phyloP scores from a whole-genome alignment of 2,888 invertebrate species.

The Notodonta ziczac region DNA sequence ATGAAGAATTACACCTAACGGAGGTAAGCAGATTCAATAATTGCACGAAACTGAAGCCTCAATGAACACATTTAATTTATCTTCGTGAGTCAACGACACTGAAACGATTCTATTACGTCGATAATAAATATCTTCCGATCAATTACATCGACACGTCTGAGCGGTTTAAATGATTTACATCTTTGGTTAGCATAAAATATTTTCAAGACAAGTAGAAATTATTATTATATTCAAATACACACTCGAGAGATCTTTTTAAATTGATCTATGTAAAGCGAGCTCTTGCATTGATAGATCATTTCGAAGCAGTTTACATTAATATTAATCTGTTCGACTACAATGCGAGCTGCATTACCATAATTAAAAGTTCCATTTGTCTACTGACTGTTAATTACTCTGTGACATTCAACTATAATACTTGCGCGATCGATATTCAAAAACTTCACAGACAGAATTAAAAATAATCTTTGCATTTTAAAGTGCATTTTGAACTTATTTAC shows the following conservation, averaged over 20 bases:
- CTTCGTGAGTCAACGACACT: not conserved
- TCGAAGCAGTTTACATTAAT: not conserved
- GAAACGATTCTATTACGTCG: not conserved
- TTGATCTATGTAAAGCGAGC: not conserved
- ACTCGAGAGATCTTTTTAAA: not conserved
- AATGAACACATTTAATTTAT: not conserved
- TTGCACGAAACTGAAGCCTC: too few relatives aligned
- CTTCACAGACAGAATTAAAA: not conserved
- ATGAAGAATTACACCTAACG: not conserved
- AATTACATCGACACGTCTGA: not conserved
- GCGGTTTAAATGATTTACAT: not conserved
- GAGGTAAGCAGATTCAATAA: not conserved
- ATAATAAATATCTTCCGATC: constrained; percentile 3
- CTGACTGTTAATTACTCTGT: not conserved
- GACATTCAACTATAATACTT: not conserved
- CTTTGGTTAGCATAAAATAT: not conserved
- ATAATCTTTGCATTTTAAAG: constrained; percentile 17
- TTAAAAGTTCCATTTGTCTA: constrained; percentile 1
- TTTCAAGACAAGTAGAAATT: not conserved
- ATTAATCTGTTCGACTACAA: not conserved
- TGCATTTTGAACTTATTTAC: constrained; percentile 3
- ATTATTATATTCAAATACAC: not conserved
- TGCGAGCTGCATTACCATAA: not conserved
- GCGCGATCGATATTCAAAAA: not conserved
- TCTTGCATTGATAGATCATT: not conserved